Evolutionary conservation across 2,888 invertebrate genomes (phyloP).

Genomic region (Xestobium rufovillosum): DNA sequence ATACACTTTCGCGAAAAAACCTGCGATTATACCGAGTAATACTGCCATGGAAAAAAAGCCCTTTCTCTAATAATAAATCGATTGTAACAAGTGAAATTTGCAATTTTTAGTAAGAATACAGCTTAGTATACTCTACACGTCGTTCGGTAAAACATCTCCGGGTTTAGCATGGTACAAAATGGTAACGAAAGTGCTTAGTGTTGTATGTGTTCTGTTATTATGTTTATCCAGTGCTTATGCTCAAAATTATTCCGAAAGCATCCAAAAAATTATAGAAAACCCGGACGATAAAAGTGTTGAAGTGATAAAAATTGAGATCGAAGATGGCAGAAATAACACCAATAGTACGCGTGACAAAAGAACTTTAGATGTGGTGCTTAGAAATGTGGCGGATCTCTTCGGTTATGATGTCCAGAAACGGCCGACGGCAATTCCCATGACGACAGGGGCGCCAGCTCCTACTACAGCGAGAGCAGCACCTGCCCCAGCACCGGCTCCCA

Average conservation of each 20-base stretch:
- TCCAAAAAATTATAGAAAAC: no score
- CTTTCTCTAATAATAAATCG: constrained; percentile 35
- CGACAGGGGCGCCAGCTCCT: constrained; percentile 16
- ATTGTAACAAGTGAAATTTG: constrained; percentile 35
- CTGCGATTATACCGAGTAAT: constrained; percentile 31
- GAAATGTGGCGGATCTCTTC: constrained; percentile 39
- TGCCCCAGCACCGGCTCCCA: constrained; percentile 16
- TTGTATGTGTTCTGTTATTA: constrained; percentile 10
- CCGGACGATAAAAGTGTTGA: no score
- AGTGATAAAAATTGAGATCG: no score
- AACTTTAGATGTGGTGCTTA: constrained; percentile 38
- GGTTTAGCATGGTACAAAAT: constrained; percentile 8
- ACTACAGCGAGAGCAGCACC: constrained; percentile 17
- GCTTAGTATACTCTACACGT: constrained; percentile 30
- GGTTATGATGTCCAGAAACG: constrained; percentile 41
- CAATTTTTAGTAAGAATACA: constrained; percentile 21
- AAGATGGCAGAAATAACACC: no score
- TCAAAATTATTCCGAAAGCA: not conserved
- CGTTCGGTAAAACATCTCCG: constrained; percentile 21
- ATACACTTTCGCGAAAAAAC: constrained; percentile 29
- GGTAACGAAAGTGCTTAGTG: constrained; percentile 7
- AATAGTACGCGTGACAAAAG: constrained; percentile 31
- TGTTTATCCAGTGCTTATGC: constrained; percentile 6
- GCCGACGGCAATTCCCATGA: constrained; percentile 26
- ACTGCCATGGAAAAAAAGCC: constrained; percentile 30